phyloP scores from a whole-genome alignment of 2,797 vertebrate genomes.

The Dallia pectoralis region DNA sequence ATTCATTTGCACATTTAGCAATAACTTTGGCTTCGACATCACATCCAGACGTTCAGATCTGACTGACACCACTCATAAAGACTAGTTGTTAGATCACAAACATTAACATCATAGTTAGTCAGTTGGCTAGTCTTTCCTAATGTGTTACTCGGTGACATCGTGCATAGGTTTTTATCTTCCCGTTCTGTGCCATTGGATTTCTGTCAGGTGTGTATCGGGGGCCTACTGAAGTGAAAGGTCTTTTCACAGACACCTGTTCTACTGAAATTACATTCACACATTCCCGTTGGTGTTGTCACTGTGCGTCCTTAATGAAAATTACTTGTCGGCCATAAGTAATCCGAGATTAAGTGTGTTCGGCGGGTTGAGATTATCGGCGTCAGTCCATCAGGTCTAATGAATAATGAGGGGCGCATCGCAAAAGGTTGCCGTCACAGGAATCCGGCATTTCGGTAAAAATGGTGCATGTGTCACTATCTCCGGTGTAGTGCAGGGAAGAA shows the following conservation, averaged over 20 bases:
- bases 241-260: conserved; percentile 36
- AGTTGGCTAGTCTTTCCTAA: not conserved
- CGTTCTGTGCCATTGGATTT: conserved; percentile 11
- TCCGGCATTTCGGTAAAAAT: not conserved
- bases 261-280: conserved; percentile 61
- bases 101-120: not conserved
- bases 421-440: not conserved
- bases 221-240: conserved; percentile 54
- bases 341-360: conserved; percentile 32
- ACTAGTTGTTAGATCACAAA: not conserved
- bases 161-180: conserved; percentile 6
- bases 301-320: conserved; percentile 48
- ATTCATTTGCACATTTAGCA: not conserved
- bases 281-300: conserved; percentile 46
- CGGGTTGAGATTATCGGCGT: conserved; percentile 60
- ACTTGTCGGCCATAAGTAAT: conserved; percentile 62
- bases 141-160: not conserved
- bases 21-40: not conserved
- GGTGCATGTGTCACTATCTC: too few species aligned
- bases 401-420: conserved; percentile 20
- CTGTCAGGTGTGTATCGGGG: conserved; percentile 25
- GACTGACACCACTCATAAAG: not conserved
- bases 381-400: conserved; percentile 54
- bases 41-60: not conserved
- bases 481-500: too few species aligned